phyloP scores from a whole-genome alignment of 2,113 vertebrate species.

The Mustela nigripes region DNA sequence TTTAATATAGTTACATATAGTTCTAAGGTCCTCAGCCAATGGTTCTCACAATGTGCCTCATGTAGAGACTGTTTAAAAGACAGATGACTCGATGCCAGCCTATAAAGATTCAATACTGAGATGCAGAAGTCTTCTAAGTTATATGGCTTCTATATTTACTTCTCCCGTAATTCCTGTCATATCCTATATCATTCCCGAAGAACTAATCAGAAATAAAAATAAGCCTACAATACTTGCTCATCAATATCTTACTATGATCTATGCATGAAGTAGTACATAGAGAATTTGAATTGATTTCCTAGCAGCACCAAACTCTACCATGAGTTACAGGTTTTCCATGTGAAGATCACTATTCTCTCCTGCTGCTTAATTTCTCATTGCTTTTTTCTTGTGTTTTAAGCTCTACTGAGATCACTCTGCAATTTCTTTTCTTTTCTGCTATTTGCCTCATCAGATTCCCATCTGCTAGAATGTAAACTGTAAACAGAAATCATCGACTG shows the following conservation, averaged over 20 bases:
- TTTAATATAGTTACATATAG: neutral
- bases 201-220: neutral
- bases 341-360: too few relatives aligned
- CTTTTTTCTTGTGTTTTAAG: neutral
- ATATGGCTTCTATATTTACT: neutral
- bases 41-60: neutral
- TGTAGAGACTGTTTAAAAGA: neutral
- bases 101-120: neutral
- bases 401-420: neutral
- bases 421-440: neutral
- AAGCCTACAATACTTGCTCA: neutral
- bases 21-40: neutral
- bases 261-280: neutral
- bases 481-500: neutral
- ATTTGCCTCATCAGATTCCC: neutral
- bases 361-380: neutral
- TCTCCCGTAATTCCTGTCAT: neutral
- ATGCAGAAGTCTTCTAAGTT: neutral
- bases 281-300: neutral
- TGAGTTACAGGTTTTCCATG: rapidly evolving
- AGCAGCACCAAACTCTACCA: neutral
- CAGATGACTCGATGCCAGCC: neutral
- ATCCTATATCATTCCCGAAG: neutral
- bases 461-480: neutral
- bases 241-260: neutral